These are phyloP conservation scores for Stenotaenia linearis DNA, from an alignment of 2,888 invertebrate species.

Conservation along the genomic window DNA sequence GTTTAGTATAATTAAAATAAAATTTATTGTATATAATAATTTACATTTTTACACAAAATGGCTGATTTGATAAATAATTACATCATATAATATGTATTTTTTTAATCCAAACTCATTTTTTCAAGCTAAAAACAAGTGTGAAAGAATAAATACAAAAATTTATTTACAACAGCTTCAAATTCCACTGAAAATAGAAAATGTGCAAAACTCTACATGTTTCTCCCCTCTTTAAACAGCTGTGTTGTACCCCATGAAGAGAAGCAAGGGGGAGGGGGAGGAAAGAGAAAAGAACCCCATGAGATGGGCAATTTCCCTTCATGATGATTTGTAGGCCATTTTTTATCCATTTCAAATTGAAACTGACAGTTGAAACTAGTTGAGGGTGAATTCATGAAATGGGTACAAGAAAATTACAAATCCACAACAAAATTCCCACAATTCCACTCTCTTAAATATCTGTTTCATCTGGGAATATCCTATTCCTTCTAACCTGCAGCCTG, in stretches of 20 bases:
- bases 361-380: background rate
- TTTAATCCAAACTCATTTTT: too few species aligned
- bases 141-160: background rate
- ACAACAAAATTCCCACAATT: too few species aligned
- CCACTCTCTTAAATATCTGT: background rate
- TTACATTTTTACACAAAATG: too few species aligned
- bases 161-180: background rate
- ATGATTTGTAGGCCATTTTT: background rate
- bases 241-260: background rate
- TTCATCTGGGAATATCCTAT: background rate
- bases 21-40: too few species aligned
- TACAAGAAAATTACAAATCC: too few species aligned
- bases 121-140: background rate
- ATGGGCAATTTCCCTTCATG: conserved; percentile 7
- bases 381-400: too few species aligned
- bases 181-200: conserved; percentile 11
- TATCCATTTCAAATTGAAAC: background rate
- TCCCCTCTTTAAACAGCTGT: background rate
- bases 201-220: background rate
- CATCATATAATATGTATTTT: too few species aligned
- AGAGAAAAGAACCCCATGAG: background rate
- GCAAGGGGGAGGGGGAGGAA: background rate
- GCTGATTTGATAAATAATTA: too few species aligned
- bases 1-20: background rate
- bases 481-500: background rate